Base-by-base conservation (phyloP, 53 echinoderm and acorn worm species). In the Holothuria scabra region DNA sequence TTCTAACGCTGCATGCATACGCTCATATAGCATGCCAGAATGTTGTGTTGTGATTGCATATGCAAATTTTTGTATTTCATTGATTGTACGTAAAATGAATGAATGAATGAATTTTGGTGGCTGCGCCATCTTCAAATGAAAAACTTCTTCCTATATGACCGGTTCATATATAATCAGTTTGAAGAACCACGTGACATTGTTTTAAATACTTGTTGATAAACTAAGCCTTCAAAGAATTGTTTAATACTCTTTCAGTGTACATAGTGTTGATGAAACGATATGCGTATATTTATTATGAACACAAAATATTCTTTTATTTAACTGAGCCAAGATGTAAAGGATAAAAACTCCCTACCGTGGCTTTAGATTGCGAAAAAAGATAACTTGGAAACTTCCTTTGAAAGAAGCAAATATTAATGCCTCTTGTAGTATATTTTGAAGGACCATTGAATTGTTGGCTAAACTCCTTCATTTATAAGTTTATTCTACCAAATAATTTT, bases 191-290 rank as follows among this genome's bases (percentile, higher is more conserved):
- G 52, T 52, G 52, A 52, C 14, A 18, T 52, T 48, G 48, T 48
- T 72, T 72, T 25, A 72, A 35, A 72, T 24, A 20, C 48, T 72
- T 72, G 52, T 52, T 52, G 52, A 52, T 52, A 16, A 52, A 16
- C 16, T 72, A 14, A 72, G 72, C 72, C 72, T 72, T 72, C 24
- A 48, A 25, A 46, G 23, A n/a, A 72, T 46, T 25, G 72, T 72
- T 72, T 72, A 72, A 19, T 72, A 44, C n/a, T 72, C 72, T 72
- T 72, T 72, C 72, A 72, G 72, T 72, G 72, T 72, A 72, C 44
- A 72, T 72, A 72, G 34, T 44, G 72, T 72, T 49, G 7, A 69
- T 72, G 19, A 72, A 44, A 46, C 44, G 46, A 72, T 72, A 72
- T 46, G 48, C 37, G 72, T 72, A 72, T 72, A 72, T 72, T 72